Conservation (phyloP, 2,113 vertebrate genomes). For the Cyanoramphus novaezelandiae region DNA sequence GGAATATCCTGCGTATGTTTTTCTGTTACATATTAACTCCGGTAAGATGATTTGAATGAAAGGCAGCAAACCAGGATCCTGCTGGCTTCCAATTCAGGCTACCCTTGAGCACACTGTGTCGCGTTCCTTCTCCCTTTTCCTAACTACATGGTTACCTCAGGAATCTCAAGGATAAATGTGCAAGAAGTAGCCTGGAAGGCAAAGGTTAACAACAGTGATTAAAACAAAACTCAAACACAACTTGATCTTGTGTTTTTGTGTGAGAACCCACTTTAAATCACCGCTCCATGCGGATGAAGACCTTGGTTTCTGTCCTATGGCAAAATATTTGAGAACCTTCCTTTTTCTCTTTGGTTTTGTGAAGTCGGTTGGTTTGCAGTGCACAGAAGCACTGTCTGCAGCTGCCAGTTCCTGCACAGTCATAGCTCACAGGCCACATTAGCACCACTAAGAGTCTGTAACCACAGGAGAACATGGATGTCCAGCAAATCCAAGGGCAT, state of each 20-base stretch:
- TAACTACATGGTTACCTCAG: not conserved
- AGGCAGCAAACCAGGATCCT: not conserved
- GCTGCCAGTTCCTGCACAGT: not conserved
- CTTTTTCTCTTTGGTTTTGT: not conserved
- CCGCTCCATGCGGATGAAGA: not conserved
- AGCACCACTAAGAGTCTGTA: not conserved
- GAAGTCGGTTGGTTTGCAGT: not conserved
- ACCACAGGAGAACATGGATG: not conserved
- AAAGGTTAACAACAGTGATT: not conserved
- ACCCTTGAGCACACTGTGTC: not conserved
- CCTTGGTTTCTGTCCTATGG: not conserved
- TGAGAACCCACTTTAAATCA: not conserved
- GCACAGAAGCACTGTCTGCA: not conserved
- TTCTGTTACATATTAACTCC: fast-evolving
- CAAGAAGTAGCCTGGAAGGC: not conserved
- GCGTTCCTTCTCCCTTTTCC: not conserved
- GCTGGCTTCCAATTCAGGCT: not conserved
- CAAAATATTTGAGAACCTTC: not conserved
- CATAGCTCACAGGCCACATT: not conserved
- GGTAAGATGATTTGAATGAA: not conserved
- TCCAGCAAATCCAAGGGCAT: not conserved
- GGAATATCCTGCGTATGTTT: not conserved
- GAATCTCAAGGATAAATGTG: not conserved
- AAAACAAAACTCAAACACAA: not conserved
- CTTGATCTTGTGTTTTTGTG: not conserved